A percentile compares a stretch with the other conserved stretches of the same genome.
These are phyloP conservation scores for Drosophila austrosaltans DNA, from an alignment of 2,888 invertebrate species.

Conservation along the genomic window DNA sequence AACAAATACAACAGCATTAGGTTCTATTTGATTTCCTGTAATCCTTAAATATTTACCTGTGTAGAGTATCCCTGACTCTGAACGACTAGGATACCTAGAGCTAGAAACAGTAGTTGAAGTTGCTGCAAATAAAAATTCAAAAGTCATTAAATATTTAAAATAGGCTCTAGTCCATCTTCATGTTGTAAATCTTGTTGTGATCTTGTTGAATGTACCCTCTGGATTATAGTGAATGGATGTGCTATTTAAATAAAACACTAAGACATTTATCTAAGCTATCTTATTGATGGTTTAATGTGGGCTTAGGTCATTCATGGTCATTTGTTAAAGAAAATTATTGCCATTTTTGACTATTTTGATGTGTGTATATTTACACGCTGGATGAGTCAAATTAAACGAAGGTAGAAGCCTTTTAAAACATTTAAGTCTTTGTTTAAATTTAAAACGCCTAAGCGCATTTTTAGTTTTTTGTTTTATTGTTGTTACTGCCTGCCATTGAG, in stretches of 20 bases:
- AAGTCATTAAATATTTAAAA: conserved; percentile 13
- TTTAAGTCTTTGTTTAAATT: conserved; percentile 36
- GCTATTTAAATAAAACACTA: conserved; percentile 28
- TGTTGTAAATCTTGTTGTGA: not conserved
- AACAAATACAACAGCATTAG: not conserved
- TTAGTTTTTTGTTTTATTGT: conserved; percentile 28
- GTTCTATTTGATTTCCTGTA: conserved; percentile 23
- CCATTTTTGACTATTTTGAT: conserved; percentile 38
- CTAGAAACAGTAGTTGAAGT: conserved; percentile 57
- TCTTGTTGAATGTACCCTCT: conserved; percentile 17
- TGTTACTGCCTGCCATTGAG: conserved; percentile 14
- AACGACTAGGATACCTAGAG: conserved; percentile 47
- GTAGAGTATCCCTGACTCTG: conserved; percentile 43
- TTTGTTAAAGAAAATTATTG: conserved; percentile 34
- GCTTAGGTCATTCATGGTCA: conserved; percentile 46
- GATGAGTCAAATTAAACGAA: conserved; percentile 32
- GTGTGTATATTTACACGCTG: conserved; percentile 37
- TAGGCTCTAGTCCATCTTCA: not conserved
- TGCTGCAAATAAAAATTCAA: conserved; percentile 59
- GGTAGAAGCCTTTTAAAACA: conserved; percentile 35
- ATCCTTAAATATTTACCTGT: conserved; percentile 29
- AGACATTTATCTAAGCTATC: conserved; percentile 36
- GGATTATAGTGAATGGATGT: not conserved
- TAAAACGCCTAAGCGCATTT: conserved; percentile 53
- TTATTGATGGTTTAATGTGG: conserved; percentile 48